A percentile compares a stretch with the other conserved stretches of the same genome.
phyloP scores from a whole-genome alignment of 2,888 invertebrate genomes.

The Papilio protenor region DNA sequence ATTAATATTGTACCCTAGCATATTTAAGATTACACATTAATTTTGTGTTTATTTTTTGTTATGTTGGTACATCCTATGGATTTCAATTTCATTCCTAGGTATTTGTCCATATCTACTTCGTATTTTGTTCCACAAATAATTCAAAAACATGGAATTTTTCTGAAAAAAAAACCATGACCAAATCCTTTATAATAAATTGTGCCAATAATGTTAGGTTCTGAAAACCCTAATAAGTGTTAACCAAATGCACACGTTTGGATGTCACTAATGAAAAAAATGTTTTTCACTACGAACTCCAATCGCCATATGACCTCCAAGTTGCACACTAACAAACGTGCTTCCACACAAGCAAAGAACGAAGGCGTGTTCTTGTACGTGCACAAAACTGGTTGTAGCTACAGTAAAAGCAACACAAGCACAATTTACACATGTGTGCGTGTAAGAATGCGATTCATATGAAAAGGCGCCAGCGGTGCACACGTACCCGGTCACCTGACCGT shows the following conservation, averaged over 20 bases:
- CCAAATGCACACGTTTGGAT: slow-evolving; percentile 56
- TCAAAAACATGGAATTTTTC: slow-evolving; percentile 22
- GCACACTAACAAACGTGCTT: slow-evolving; percentile 62
- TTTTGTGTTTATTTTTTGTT: not conserved
- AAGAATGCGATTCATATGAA: slow-evolving; percentile 76
- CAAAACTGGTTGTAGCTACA: slow-evolving; percentile 59
- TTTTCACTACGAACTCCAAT: slow-evolving; percentile 62
- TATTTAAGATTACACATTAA: not conserved
- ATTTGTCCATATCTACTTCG: too few relatives aligned
- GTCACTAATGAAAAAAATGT: slow-evolving; percentile 53
- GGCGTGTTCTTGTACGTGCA: slow-evolving; percentile 74
- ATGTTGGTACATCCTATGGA: too few relatives aligned
- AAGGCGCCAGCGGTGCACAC: slow-evolving; percentile 63
- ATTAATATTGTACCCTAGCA: slow-evolving; percentile 4
- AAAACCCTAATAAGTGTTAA: slow-evolving; percentile 61
- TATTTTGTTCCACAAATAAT: not conserved
- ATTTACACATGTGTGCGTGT: slow-evolving; percentile 54
- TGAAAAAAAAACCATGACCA: slow-evolving; percentile 48
- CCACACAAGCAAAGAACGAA: slow-evolving; percentile 61
- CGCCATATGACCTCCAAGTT: slow-evolving; percentile 73
- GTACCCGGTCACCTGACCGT: slow-evolving; percentile 76
- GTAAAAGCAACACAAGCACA: slow-evolving; percentile 61
- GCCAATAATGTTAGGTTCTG: slow-evolving; percentile 51
- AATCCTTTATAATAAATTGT: slow-evolving; percentile 60
- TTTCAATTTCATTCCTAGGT: too few relatives aligned